Conservation (phyloP, 2,888 invertebrate genomes). For the Synanthedon myopaeformis region DNA sequence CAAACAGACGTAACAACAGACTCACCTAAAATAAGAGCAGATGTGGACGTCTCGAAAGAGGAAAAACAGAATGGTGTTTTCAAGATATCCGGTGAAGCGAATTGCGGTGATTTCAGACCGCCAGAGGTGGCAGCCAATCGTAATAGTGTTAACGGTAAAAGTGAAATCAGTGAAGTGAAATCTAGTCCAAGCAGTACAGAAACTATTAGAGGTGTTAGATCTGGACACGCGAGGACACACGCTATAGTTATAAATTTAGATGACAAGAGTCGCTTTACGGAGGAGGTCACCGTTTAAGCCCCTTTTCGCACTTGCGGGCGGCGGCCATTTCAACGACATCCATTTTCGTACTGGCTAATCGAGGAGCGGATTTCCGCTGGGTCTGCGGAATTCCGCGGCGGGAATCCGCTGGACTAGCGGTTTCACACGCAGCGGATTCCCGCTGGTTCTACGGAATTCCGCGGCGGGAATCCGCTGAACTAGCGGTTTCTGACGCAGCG, state of each 20-base stretch:
- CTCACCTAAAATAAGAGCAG: conserved; percentile 39
- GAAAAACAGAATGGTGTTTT: conserved; percentile 56
- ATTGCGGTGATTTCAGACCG: conserved; percentile 54
- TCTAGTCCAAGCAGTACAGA: conserved; percentile 50
- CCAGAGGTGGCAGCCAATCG: conserved; percentile 44
- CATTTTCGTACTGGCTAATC: too few species aligned
- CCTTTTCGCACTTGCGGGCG: too few species aligned
- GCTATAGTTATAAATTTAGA: conserved; percentile 85
- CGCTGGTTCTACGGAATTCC: too few species aligned
- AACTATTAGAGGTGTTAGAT: conserved; percentile 51
- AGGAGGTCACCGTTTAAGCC: conserved; percentile 86
- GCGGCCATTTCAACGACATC: too few species aligned
- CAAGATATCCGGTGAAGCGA: conserved; percentile 58
- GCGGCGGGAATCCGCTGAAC: too few species aligned
- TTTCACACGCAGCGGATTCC: too few species aligned
- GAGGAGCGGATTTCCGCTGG: too few species aligned
- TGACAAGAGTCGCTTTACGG: conserved; percentile 83
- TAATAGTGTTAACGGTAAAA: conserved; percentile 42
- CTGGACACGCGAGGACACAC: conserved; percentile 79
- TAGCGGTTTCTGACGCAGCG: too few species aligned
- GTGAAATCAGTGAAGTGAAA: conserved; percentile 51
- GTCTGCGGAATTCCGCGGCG: too few species aligned
- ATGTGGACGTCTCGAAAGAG: conserved; percentile 37
- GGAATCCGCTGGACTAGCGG: too few species aligned
- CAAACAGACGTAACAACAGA: conserved; percentile 57